A percentile compares a stretch with the other conserved stretches of the same genome.
Conservation (phyloP, 2,113 vertebrate species). For the Myiagra hebetior region DNA sequence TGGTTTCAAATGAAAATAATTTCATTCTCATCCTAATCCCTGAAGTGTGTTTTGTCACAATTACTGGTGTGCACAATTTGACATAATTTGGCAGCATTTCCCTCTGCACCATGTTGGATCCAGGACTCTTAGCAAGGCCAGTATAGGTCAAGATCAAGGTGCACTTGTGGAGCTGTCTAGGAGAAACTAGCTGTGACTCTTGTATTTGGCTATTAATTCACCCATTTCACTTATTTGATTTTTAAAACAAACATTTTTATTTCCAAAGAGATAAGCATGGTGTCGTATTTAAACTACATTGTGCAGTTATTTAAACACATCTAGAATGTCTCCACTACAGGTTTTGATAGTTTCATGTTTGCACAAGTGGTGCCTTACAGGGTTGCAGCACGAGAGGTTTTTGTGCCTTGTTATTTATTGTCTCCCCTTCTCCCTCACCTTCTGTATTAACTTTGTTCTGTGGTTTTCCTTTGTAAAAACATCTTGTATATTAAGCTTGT, state of each 20-base stretch:
- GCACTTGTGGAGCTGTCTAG: background rate
- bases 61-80: background rate
- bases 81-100: background rate
- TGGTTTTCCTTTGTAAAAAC: conserved; percentile 18
- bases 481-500: conserved; percentile 1
- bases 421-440: background rate
- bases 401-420: conserved; percentile 63
- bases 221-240: background rate
- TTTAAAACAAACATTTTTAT: conserved; percentile 22
- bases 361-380: conserved; percentile 51
- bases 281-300: background rate
- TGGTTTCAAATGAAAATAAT: background rate
- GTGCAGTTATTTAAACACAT: background rate
- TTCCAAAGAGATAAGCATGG: background rate
- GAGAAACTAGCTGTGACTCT: background rate
- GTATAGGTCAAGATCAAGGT: background rate
- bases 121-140: background rate
- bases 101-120: background rate
- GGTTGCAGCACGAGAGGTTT: conserved; percentile 14
- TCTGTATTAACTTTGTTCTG: background rate
- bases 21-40: background rate
- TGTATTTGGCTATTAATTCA: background rate
- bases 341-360: background rate
- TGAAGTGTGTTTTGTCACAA: conserved; percentile 4
- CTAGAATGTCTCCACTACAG: background rate